These are phyloP conservation scores for Papilio polytes DNA, from an alignment of 1,140 invertebrate genomes.

Conservation along the genomic window DNA sequence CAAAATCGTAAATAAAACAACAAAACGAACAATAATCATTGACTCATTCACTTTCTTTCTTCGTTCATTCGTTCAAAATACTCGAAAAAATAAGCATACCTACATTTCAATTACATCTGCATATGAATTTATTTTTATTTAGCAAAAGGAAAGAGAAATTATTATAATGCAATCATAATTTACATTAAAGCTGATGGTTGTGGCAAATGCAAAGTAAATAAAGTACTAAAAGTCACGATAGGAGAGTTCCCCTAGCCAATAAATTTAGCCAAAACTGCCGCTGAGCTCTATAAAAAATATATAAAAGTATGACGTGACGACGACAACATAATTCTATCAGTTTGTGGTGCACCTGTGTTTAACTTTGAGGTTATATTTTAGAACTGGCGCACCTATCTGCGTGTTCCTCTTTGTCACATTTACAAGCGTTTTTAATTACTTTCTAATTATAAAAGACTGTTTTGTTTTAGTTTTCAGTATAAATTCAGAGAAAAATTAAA, in stretches of 20 bases:
- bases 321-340: not conserved
- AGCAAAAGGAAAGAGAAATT: not conserved
- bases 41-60: not conserved
- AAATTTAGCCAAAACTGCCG: constrained; percentile 6
- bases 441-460: too few species aligned
- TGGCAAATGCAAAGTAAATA: constrained; percentile 8
- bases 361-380: not conserved
- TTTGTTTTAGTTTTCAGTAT: too few species aligned
- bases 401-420: not conserved
- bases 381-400: not conserved
- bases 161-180: constrained; percentile 12
- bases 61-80: not conserved
- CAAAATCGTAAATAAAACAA: not conserved
- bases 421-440: too few species aligned
- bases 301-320: constrained; percentile 1
- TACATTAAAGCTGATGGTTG: not conserved
- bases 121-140: too few species aligned
- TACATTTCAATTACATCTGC: too few species aligned
- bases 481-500: not conserved
- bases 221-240: constrained; percentile 11
- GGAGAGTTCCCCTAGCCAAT: constrained; percentile 11
- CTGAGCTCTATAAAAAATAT: constrained; percentile 5
- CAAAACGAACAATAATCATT: not conserved
- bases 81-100: too few species aligned
- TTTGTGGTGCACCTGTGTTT: constrained; percentile 6